Base-by-base conservation (phyloP, 2,797 vertebrate species). In the Premnoplex brunnescens region DNA sequence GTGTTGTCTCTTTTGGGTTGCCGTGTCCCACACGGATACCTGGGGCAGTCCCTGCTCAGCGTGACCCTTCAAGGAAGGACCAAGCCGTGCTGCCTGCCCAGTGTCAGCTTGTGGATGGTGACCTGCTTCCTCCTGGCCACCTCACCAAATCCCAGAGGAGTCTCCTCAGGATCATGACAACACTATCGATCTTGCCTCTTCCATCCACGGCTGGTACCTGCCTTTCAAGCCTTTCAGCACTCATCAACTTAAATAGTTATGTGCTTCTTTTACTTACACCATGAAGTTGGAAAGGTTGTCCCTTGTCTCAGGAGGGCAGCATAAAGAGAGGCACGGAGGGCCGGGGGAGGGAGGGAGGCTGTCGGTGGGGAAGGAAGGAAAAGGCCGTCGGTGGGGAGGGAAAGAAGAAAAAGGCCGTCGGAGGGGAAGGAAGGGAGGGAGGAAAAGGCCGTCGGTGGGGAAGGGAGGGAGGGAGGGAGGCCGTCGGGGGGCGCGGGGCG, bases 91-190 rank as follows among this genome's bases (percentile, higher is more conserved):
- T 7, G 14, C 10, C 36, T 36, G 46, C 39, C 14, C 8, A 7
- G 36, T 2, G 0, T 4, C 6, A 15, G 41, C 59, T 46, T 0
- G 0, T 13, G 46, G 32, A 20, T 62, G 51, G 39, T 8, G 2
- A 18, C 4, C n/a, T 14, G 66, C 49, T 60, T 28, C 69, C 12
- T 7, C 41, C 13, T 1, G 0, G 7, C 17, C 30, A 7, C 28
- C 5, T 41, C 2, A 1, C 14, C 41, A 24, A 9, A 15, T 12
- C 44, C 18, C 58, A 34, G 4, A 17, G 30, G 4, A 19, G 14
- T 16, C 46, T 23, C 43, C 43, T 69, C 30, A 5, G 51, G 5
- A 36, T 2, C 6, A 8, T 0, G 21, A 6, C 16, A 7, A 6
- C 0, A 14, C 8, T 28, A 30, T 16, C 7, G 4, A 34, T 41